Conservation (phyloP, 2,888 invertebrate species). For the Hesperia comma region DNA sequence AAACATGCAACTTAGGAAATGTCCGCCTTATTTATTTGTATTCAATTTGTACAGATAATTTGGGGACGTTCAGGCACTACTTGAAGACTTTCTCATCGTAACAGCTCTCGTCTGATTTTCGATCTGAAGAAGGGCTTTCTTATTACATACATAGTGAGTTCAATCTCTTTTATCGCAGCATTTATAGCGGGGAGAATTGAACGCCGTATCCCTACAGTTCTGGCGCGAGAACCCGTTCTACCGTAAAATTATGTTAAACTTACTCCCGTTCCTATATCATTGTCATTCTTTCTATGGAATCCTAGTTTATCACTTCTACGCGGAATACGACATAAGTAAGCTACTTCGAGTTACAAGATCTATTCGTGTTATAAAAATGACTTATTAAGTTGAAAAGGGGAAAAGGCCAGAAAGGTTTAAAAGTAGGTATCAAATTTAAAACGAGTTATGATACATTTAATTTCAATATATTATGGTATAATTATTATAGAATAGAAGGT, state of each 20-base stretch:
- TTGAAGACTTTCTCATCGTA: conserved; percentile 61
- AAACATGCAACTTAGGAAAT: conserved; percentile 16
- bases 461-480: no score
- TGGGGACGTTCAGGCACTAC: conserved; percentile 38
- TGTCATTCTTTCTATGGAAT: conserved; percentile 58
- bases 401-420: no score
- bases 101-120: conserved; percentile 58
- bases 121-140: conserved; percentile 60
- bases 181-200: conserved; percentile 72
- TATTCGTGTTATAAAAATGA: not conserved
- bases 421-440: no score
- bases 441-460: no score
- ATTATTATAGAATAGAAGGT: no score
- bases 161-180: conserved; percentile 79
- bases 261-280: conserved; percentile 64
- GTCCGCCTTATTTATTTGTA: conserved; percentile 2
- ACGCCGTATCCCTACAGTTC: conserved; percentile 64
- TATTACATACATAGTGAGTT: conserved; percentile 75
- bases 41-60: conserved; percentile 45
- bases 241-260: conserved; percentile 80
- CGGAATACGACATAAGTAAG: conserved; percentile 2
- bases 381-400: not conserved
- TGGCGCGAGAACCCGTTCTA: conserved; percentile 66
- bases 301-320: conserved; percentile 45
- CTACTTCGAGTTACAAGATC: not conserved